Base-by-base conservation (phyloP, 2,797 vertebrate species). In the Acestrorhynchus altus region DNA sequence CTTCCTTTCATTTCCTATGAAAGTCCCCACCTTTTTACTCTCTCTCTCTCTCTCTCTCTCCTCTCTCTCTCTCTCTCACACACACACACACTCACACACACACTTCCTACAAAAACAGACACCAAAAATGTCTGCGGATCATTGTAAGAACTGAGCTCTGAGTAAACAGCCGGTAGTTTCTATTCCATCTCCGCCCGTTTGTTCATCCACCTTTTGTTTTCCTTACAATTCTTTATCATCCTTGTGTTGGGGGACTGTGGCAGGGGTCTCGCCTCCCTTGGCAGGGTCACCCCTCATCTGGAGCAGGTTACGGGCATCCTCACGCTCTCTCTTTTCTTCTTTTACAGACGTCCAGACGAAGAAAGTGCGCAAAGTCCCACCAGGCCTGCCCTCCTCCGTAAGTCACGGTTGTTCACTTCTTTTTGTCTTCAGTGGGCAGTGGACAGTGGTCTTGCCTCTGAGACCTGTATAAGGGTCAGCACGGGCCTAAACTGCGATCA, bases 361-460 rank as follows among this genome's bases (percentile, higher is more conserved):
- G 93, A 98, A 98, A 93, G 96, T 98, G 81, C 94, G 97, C 42
- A 98, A 98, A 90, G 96, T 98, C 87, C 97, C 97, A 77, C 97
- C 97, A 28, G 97, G 97, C 85, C 93, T 98, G 92, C 97, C 97
- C 22, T 98, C 97, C 76, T 98, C 97, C 79, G 97, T 98, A 94
- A 98, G 97, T 97, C 70, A 86, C 35, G 51, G 16, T 42, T 65
- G n/a, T 44, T 81, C n/a, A 26, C 39, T 56, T n/a, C 24, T n/a
- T 60, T 18, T 60, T 35, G 1, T 4, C 4, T 56, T 56, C 22
- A 2, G 8, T 10, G n/a, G 9, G 4, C 1, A 1, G 52, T 2
- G 0, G 11, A 2, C 16, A 8, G 11, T 24, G 52, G 2, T 13
- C 22, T 1, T 9, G 51, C 7, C 51, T 52, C 51, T 20, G 51